Conservation (phyloP, 2,113 vertebrate genomes). For the Centropus bengalensis region DNA sequence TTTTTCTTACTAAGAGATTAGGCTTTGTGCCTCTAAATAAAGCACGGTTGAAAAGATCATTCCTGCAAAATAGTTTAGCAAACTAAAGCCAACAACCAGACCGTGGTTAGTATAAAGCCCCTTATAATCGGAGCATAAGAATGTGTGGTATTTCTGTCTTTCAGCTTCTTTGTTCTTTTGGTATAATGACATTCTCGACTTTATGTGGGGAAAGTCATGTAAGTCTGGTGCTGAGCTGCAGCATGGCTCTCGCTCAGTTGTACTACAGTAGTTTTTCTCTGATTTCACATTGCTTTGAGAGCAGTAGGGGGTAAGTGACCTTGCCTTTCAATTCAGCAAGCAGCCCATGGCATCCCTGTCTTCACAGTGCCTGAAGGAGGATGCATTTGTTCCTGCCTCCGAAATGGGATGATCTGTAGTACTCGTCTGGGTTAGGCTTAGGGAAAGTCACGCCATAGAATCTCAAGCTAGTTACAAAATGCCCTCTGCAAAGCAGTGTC, state of each 20-base stretch:
- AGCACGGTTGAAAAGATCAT: background rate
- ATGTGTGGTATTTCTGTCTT: background rate
- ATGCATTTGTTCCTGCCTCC: background rate
- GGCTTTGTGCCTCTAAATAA: background rate
- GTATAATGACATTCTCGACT: background rate
- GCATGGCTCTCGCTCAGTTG: accelerated
- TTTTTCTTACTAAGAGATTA: background rate
- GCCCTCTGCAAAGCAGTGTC: background rate
- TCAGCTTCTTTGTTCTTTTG: background rate
- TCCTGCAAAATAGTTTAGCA: background rate
- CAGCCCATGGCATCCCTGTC: background rate
- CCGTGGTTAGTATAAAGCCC: background rate
- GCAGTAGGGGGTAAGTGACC: background rate
- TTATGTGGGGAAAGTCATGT: background rate
- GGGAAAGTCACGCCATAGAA: background rate
- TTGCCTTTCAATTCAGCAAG: background rate
- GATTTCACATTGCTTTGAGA: background rate
- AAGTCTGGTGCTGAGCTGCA: background rate
- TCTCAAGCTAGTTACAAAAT: background rate
- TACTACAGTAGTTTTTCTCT: background rate
- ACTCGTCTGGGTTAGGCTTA: background rate
- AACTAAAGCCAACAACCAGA: background rate
- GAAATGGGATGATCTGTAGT: background rate
- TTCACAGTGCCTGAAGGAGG: background rate
- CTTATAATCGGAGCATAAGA: background rate